These are phyloP conservation scores for Siderastrea radians DNA, from an alignment of 92 coral and sea anemone genomes.

Conservation along the genomic window DNA sequence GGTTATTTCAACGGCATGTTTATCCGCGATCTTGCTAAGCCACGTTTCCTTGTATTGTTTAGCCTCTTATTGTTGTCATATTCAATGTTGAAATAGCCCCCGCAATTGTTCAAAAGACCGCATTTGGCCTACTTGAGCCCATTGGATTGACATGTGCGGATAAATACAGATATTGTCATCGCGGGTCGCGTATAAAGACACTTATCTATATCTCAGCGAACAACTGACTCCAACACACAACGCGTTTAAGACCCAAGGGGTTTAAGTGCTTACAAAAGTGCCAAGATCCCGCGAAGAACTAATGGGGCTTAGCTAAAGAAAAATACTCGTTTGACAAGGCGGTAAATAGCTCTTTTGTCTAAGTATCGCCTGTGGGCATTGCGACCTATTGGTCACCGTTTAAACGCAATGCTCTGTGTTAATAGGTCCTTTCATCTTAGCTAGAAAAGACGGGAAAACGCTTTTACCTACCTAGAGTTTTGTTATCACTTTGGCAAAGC, in stretches of 20 bases:
- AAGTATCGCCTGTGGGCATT: slow-evolving; percentile 14
- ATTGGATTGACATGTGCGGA: slow-evolving; percentile 39
- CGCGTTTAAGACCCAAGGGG: slow-evolving; percentile 27
- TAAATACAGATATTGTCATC: slow-evolving; percentile 45
- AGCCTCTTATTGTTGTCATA: slow-evolving; percentile 38
- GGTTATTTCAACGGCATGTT: slow-evolving; percentile 41
- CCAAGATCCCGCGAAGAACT: slow-evolving; percentile 41
- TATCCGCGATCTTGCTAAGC: slow-evolving; percentile 23
- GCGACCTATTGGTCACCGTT: not conserved
- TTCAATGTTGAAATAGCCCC: slow-evolving; percentile 53
- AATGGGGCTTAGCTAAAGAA: slow-evolving; percentile 27
- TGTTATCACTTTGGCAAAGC: not conserved
- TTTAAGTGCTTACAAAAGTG: slow-evolving; percentile 8
- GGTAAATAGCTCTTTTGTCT: slow-evolving; percentile 29
- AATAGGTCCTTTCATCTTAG: slow-evolving; percentile 11
- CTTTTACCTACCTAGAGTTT: not conserved
- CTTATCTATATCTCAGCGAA: slow-evolving; percentile 15
- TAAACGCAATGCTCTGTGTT: not conserved
- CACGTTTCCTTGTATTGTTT: slow-evolving; percentile 58
- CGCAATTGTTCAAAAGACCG: slow-evolving; percentile 51
- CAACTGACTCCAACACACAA: slow-evolving; percentile 8
- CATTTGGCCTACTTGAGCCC: slow-evolving; percentile 16
- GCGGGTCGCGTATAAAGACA: slow-evolving; percentile 6
- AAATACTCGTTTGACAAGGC: slow-evolving; percentile 17
- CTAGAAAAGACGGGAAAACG: not conserved